phyloP scores from a whole-genome alignment of 1,140 invertebrate species.

The Drosophila serrata region DNA sequence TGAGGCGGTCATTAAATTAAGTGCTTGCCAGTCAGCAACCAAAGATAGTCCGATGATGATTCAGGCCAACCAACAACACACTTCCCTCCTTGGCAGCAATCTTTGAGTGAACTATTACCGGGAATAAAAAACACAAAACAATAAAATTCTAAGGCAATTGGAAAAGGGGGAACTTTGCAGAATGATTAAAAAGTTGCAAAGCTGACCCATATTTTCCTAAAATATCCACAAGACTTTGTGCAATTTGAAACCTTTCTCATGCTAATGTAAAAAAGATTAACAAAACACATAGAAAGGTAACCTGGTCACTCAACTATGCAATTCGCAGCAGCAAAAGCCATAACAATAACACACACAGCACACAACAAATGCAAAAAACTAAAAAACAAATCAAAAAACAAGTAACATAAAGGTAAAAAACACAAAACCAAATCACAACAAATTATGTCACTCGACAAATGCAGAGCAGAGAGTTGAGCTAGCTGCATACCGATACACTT shows the following conservation, averaged over 20 bases:
- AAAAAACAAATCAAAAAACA: constrained; percentile 16
- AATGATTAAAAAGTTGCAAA: neutral
- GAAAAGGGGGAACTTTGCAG: neutral
- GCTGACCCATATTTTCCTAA: neutral
- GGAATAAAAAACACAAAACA: neutral
- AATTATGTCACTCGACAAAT: constrained; percentile 65
- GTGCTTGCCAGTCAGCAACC: constrained; percentile 39
- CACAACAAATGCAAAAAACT: neutral
- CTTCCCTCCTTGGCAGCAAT: neutral
- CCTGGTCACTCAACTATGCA: constrained; percentile 31
- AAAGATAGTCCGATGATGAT: constrained; percentile 35
- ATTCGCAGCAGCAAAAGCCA: constrained; percentile 21
- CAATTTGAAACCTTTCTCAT: constrained; percentile 5
- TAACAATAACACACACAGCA: constrained; percentile 28
- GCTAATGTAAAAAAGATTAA: neutral
- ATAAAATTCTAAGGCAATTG: neutral
- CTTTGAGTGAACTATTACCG: neutral
- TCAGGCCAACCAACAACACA: neutral
- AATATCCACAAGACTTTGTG: neutral
- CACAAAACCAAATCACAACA: neutral
- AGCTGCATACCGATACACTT: constrained; percentile 53
- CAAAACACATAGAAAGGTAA: neutral
- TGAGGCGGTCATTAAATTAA: constrained; percentile 67
- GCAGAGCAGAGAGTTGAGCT: constrained; percentile 20
- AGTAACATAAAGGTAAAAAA: constrained; percentile 16